These are phyloP conservation scores for Chrysomallon squamiferum DNA, from an alignment of 1,140 invertebrate species.

Conservation along the genomic window DNA sequence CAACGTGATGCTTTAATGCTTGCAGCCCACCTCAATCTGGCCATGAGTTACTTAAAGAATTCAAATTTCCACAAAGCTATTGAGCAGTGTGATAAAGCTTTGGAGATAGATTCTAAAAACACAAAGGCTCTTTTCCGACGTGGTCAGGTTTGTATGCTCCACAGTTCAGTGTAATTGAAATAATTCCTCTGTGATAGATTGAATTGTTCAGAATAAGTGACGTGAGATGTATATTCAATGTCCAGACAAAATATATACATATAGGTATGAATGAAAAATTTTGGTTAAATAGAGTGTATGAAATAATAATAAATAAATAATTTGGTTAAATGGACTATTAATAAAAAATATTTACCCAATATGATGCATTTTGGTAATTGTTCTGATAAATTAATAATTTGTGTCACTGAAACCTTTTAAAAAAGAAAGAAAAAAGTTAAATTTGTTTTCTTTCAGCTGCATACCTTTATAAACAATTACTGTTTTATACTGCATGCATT, in stretches of 20 bases:
- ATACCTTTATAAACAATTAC: too few relatives aligned
- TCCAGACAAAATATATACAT: neutral
- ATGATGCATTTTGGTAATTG: too few relatives aligned
- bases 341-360: too few relatives aligned
- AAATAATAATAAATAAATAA: too few relatives aligned
- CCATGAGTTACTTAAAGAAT: constrained; percentile 85
- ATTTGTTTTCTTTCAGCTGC: too few relatives aligned
- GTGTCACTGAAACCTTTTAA: too few relatives aligned
- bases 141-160: constrained; percentile 73
- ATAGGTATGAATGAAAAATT: too few relatives aligned
- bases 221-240: neutral
- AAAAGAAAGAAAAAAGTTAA: too few relatives aligned
- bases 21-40: constrained; percentile 82
- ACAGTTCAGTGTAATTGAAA: neutral
- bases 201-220: neutral
- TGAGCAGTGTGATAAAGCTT: constrained; percentile 70
- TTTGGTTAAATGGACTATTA: too few relatives aligned
- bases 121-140: constrained; percentile 90
- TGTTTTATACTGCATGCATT: too few relatives aligned
- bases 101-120: constrained; percentile 79
- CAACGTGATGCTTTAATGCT: constrained; percentile 73
- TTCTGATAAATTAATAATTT: too few relatives aligned
- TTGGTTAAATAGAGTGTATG: too few relatives aligned
- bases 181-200: neutral
- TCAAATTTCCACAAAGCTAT: constrained; percentile 78